A percentile compares a stretch with the other conserved stretches of the same genome.
Evolutionary conservation across 2,113 vertebrate species (phyloP).

Genomic region (Hoplias malabaricus): DNA sequence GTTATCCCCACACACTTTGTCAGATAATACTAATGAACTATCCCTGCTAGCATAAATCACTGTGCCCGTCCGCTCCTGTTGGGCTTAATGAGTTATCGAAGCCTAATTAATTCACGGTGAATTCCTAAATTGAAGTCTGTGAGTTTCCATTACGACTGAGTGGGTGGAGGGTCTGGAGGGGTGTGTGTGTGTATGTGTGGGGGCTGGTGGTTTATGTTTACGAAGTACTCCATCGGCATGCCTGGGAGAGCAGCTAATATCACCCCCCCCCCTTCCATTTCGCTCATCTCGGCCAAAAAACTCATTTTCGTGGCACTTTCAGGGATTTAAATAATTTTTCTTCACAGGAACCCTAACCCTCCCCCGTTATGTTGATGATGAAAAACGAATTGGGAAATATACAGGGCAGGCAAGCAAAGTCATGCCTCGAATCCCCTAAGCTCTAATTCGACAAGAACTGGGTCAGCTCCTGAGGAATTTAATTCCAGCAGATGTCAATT

Average conservation of each 20-base stretch:
- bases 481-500: conserved; percentile 52
- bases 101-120: conserved; percentile 59
- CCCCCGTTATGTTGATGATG: conserved; percentile 37
- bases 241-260: conserved; percentile 35
- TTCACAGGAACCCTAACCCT: conserved; percentile 38
- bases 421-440: conserved; percentile 36
- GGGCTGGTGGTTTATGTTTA: conserved; percentile 44
- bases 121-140: conserved; percentile 50
- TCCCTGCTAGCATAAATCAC: conserved; percentile 39
- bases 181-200: not conserved
- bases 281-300: conserved; percentile 32
- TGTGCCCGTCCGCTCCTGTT: conserved; percentile 3
- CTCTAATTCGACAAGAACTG: conserved; percentile 47
- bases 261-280: conserved; percentile 23
- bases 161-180: not conserved
- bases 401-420: conserved; percentile 26
- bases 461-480: conserved; percentile 53
- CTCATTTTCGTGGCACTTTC: conserved; percentile 24
- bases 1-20: conserved; percentile 6
- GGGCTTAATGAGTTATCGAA: conserved; percentile 57
- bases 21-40: conserved; percentile 49
- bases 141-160: conserved; percentile 48
- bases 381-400: conserved; percentile 38
- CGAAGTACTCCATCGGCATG: conserved; percentile 51
- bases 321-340: conserved; percentile 54